Conservation (phyloP, 2,797 vertebrate species). For the Centroberyx gerrardi region DNA sequence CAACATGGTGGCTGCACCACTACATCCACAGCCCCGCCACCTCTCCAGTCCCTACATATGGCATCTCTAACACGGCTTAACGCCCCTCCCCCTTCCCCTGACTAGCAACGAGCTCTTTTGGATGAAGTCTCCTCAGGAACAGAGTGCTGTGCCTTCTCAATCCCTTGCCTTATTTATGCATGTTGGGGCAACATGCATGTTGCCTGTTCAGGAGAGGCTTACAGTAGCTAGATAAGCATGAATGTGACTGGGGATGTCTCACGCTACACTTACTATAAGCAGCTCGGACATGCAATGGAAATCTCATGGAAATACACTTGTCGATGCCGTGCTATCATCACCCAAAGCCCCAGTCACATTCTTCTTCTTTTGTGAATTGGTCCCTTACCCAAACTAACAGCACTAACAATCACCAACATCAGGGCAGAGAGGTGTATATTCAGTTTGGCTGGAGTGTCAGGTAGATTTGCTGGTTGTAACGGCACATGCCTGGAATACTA, state of each 20-base stretch:
- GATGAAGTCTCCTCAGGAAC: constrained; percentile 28
- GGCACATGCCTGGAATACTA: neutral
- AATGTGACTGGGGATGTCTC: constrained; percentile 80
- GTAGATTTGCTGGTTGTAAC: neutral
- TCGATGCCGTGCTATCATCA: constrained; percentile 30
- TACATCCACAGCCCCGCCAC: constrained; percentile 58
- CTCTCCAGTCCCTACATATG: constrained; percentile 58
- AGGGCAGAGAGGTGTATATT: constrained; percentile 21
- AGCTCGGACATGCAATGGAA: neutral
- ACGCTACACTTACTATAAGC: constrained; percentile 6
- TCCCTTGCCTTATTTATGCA: constrained; percentile 64
- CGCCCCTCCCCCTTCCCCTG: constrained; percentile 58
- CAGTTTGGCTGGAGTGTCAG: constrained; percentile 8
- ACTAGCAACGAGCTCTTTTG: constrained; percentile 58
- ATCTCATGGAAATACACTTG: constrained; percentile 25
- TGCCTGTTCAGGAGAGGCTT: constrained; percentile 75
- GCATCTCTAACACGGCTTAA: constrained; percentile 82
- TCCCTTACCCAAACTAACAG: constrained; percentile 73
- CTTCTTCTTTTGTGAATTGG: constrained; percentile 67
- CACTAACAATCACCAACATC: constrained; percentile 57
- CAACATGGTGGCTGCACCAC: constrained; percentile 78
- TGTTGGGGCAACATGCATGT: constrained; percentile 83
- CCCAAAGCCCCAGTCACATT: constrained; percentile 77
- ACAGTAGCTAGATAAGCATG: constrained; percentile 61
- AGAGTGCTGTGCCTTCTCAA: constrained; percentile 57